Base-by-base conservation (phyloP, 1,140 invertebrate genomes). In the Adelges cooleyi region DNA sequence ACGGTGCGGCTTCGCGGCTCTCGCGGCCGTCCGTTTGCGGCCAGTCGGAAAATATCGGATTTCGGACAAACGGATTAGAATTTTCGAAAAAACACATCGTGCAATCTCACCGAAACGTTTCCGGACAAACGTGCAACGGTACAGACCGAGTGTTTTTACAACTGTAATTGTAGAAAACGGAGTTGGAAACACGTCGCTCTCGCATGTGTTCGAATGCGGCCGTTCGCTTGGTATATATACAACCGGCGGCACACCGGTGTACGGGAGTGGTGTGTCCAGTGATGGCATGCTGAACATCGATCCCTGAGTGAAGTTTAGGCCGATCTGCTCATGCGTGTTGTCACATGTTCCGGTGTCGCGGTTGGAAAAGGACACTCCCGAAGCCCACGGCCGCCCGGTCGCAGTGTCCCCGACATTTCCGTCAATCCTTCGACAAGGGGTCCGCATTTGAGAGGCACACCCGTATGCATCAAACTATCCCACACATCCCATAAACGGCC, bases 221-320 rank as follows among this genome's bases (percentile, higher is more conserved):
- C 6, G 17, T 18, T 2, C 0, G 17, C 11, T 17, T 0, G 38
- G 40, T 48, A 48, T 62, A 62, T 62, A 62, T 48, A 48, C 56
- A 2, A 10, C 0, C 11, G 25, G 15, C 0, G 0, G 13, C 42
- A 0, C 0, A 3, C 1, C 0, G 4, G 1, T 22, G 0, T 0
- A 3, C 15, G 56, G 56, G 56, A 48, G 56, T 62, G 56, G 56
- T 62, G 56, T 62, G 56, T 62, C 56, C 56, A 62, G 56, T 62
- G 56, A 62, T 62, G 56, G 56, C 56, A 62, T 62, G 56, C 56
- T 62, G 56, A 62, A 62, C 56, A 62, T 62, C 56, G 56, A 62
- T 62, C 56, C 56, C 56, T 62, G 56, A 62, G 56, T 62, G 56
- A 62, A 62, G 42, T 29, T 62, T 62, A 62, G 56, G 56, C 56